A percentile compares a stretch with the other conserved stretches of the same genome.
These are phyloP conservation scores for Megaustenia siamemsis DNA, from an alignment of 2,888 invertebrate genomes.

Conservation along the genomic window DNA sequence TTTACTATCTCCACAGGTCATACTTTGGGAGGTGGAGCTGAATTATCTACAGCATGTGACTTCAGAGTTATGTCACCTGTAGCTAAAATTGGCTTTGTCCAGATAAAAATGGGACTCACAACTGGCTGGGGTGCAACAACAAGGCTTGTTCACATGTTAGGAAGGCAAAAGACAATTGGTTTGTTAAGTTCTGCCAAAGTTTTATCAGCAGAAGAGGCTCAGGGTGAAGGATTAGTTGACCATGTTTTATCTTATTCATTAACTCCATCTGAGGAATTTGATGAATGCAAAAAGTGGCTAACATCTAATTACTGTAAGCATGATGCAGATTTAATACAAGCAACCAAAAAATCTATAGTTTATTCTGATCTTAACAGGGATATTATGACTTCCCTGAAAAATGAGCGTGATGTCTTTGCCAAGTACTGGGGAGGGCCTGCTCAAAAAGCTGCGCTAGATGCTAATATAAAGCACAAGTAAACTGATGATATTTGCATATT, in stretches of 20 bases:
- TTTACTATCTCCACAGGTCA: slow-evolving; percentile 31
- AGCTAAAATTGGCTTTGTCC: slow-evolving; percentile 81
- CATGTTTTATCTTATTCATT: slow-evolving; percentile 69
- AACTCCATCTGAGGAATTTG: slow-evolving; percentile 23
- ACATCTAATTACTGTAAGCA: slow-evolving; percentile 35
- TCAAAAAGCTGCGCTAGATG: slow-evolving; percentile 47
- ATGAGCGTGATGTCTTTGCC: slow-evolving; percentile 49
- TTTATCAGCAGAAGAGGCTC: slow-evolving; percentile 77
- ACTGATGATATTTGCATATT: no score
- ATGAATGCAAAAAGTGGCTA: slow-evolving; percentile 46
- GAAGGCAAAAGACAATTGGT: slow-evolving; percentile 80
- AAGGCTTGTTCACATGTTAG: slow-evolving; percentile 80
- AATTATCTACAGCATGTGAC: slow-evolving; percentile 82
- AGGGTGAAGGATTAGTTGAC: slow-evolving; percentile 80
- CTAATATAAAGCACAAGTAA: slow-evolving; percentile 54
- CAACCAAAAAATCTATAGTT: slow-evolving; percentile 20
- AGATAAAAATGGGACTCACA: slow-evolving; percentile 81
- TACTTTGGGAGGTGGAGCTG: slow-evolving; percentile 83
- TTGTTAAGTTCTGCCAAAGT: slow-evolving; percentile 76
- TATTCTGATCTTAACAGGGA: slow-evolving; percentile 34
- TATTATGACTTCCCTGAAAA: neutral
- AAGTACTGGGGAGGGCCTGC: slow-evolving; percentile 54
- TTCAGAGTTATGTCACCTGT: slow-evolving; percentile 80
- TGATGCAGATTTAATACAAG: slow-evolving; percentile 47
- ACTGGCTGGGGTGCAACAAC: slow-evolving; percentile 83